These are phyloP conservation scores for Bothrops jararaca DNA, from an alignment of 2,113 vertebrate genomes.

Conservation along the genomic window DNA sequence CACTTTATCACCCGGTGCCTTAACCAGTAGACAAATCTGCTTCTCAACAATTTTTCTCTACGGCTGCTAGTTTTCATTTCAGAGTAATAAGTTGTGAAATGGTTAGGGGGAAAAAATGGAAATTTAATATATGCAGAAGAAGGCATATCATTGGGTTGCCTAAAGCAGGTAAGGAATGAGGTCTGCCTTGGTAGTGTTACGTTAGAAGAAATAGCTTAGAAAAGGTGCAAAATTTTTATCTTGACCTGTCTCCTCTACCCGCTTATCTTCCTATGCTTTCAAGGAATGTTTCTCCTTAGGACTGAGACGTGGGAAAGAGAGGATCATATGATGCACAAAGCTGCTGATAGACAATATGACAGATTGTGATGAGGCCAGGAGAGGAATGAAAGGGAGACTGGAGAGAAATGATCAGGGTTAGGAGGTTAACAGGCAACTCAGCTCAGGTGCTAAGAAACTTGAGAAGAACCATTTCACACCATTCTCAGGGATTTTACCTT, in stretches of 20 bases:
- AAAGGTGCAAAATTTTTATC: background rate
- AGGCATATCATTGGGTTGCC: constrained; percentile 1
- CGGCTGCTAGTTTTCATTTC: background rate
- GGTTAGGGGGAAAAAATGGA: background rate
- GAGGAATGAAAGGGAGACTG: background rate
- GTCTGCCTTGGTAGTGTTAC: background rate
- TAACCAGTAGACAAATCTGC: too few relatives aligned
- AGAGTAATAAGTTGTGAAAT: constrained; percentile 11
- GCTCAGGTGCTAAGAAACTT: background rate
- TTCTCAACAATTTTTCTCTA: background rate
- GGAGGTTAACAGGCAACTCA: background rate
- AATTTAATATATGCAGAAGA: constrained; percentile 42
- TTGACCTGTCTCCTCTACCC: background rate
- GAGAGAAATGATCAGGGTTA: background rate
- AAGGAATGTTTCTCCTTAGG: background rate
- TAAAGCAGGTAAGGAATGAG: background rate
- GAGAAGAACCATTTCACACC: background rate
- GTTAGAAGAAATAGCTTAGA: background rate
- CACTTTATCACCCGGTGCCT: too few relatives aligned
- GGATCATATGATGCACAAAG: background rate
- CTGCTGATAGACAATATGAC: background rate
- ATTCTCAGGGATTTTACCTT: background rate
- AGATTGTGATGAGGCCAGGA: background rate
- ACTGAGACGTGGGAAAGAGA: background rate
- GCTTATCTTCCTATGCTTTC: background rate